These are phyloP conservation scores for Leptopilina boulardi DNA, from an alignment of 1,140 invertebrate genomes.

Conservation along the genomic window DNA sequence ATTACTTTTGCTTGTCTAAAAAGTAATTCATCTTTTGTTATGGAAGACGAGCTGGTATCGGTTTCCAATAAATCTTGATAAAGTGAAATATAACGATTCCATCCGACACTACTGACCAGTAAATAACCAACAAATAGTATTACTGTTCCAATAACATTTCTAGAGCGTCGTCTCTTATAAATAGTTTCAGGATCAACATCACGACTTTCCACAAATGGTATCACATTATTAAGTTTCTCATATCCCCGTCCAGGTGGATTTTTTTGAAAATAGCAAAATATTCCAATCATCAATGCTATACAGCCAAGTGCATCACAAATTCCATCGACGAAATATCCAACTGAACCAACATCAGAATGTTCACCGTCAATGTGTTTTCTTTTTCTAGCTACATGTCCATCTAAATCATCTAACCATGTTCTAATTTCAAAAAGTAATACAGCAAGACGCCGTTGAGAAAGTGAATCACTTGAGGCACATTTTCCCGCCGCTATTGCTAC, in stretches of 20 bases:
- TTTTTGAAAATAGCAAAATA: constrained; percentile 81
- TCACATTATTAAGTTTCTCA: constrained; percentile 76
- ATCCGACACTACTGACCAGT: constrained; percentile 83
- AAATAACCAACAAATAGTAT: constrained; percentile 83
- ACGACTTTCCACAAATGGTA: constrained; percentile 62
- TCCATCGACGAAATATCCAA: constrained; percentile 85
- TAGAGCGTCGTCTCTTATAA: constrained; percentile 76
- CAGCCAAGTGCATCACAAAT: constrained; percentile 85
- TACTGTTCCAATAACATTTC: constrained; percentile 80
- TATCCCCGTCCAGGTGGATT: constrained; percentile 83
- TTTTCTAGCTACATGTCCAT: constrained; percentile 86
- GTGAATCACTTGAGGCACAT: constrained; percentile 81
- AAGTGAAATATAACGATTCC: constrained; percentile 88
- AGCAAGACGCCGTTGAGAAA: constrained; percentile 81
- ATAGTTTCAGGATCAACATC: constrained; percentile 37
- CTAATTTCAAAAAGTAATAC: constrained; percentile 85
- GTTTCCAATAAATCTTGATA: constrained; percentile 86
- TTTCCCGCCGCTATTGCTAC: constrained; percentile 83
- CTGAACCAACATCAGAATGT: constrained; percentile 82
- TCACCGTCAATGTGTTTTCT: constrained; percentile 83
- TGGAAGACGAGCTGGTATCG: constrained; percentile 72
- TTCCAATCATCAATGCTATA: constrained; percentile 81
- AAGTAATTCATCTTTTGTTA: constrained; percentile 75
- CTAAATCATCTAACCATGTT: constrained; percentile 87
- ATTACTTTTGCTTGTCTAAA: constrained; percentile 67